phyloP scores from a whole-genome alignment of 2,797 vertebrate genomes.

The Onychomys torridus region DNA sequence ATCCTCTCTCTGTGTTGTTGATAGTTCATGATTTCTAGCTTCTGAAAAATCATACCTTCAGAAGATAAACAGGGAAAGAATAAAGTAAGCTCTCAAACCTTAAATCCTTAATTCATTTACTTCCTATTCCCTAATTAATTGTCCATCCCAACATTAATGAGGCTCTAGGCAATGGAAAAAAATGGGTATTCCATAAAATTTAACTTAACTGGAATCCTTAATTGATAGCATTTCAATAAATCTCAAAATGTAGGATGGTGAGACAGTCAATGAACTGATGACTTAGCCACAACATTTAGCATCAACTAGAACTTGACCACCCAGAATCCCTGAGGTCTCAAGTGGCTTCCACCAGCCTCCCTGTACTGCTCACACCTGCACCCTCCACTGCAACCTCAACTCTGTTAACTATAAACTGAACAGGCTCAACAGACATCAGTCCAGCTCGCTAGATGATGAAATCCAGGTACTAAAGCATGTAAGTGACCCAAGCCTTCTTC shows the following conservation, averaged over 20 bases:
- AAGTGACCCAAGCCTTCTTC: not conserved
- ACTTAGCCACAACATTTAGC: not conserved
- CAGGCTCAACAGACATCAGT: conserved; percentile 9
- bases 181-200: conserved; percentile 24
- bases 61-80: conserved; percentile 18
- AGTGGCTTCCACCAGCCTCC: not conserved
- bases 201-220: not conserved
- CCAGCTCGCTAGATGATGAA: conserved; percentile 15
- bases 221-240: conserved; percentile 54
- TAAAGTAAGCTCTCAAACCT: conserved; percentile 42
- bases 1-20: not conserved
- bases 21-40: conserved; percentile 33
- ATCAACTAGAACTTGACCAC: conserved; percentile 30
- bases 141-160: not conserved
- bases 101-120: conserved; percentile 22
- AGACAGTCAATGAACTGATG: not conserved
- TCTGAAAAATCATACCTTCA: conserved; percentile 49
- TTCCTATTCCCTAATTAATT: conserved; percentile 15
- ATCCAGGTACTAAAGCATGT: not conserved
- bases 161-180: not conserved
- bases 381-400: conserved; percentile 17
- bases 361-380: not conserved
- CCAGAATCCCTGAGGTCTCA: not conserved
- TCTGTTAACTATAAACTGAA: conserved; percentile 31
- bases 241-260: not conserved